Percentiles rank a stretch among this genome's conserved stretches.
phyloP scores from a whole-genome alignment of 2,888 invertebrate genomes.

The Xestia rhomboidea region DNA sequence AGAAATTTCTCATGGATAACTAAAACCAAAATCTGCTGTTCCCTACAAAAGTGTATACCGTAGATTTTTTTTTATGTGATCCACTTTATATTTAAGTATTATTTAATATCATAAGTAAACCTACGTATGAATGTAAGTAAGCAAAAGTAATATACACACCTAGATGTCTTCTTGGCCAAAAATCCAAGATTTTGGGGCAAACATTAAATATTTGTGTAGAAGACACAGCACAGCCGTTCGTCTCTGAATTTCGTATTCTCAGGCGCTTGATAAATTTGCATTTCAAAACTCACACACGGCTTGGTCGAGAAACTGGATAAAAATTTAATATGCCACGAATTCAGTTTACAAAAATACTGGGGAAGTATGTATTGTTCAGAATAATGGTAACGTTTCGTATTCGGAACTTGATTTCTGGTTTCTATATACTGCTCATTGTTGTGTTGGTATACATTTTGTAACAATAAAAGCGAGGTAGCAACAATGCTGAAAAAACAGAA shows the following conservation, averaged over 20 bases:
- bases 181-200: constrained; percentile 30
- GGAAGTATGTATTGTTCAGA: constrained; percentile 22
- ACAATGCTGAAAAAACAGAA: neutral
- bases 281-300: constrained; percentile 56
- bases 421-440: neutral
- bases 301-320: constrained; percentile 25
- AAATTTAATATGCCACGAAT: constrained; percentile 58
- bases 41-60: no score
- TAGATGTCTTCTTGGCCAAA: neutral
- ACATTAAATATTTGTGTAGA: constrained; percentile 59
- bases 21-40: no score
- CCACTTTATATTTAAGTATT: no score
- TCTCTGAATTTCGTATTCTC: constrained; percentile 50
- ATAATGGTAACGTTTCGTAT: neutral
- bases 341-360: constrained; percentile 12
- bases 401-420: neutral
- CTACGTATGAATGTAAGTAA: neutral
- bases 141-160: constrained; percentile 19
- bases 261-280: constrained; percentile 60
- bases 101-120: neutral
- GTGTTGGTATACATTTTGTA: neutral
- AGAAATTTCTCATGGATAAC: no score
- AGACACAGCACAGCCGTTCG: constrained; percentile 21
- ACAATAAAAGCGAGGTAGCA: neutral
- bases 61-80: no score